Conservation (phyloP, 2,888 invertebrate species). For the Nemotelus nigrinus region DNA sequence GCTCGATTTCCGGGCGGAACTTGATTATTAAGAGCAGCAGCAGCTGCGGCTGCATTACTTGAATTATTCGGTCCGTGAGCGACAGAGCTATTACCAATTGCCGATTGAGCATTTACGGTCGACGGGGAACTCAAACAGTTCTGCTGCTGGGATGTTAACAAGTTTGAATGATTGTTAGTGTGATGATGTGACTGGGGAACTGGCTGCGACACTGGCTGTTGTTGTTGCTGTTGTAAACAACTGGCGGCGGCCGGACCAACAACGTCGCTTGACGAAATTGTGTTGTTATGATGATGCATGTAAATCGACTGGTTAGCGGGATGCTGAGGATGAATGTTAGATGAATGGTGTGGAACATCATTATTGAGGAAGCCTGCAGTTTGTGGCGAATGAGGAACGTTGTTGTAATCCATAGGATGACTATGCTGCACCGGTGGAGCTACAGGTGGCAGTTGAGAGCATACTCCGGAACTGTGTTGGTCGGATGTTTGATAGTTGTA, state of each 20-base stretch:
- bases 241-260: slow-evolving; percentile 54
- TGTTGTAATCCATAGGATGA: slow-evolving; percentile 36
- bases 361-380: slow-evolving; percentile 47
- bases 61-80: slow-evolving; percentile 58
- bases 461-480: slow-evolving; percentile 43
- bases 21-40: slow-evolving; percentile 82
- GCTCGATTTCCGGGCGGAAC: slow-evolving; percentile 90
- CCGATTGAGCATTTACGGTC: slow-evolving; percentile 46
- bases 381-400: slow-evolving; percentile 27
- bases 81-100: slow-evolving; percentile 54
- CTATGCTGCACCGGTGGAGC: slow-evolving; percentile 24
- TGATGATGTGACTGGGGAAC: slow-evolving; percentile 26
- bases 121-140: slow-evolving; percentile 51
- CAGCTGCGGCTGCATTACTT: slow-evolving; percentile 53
- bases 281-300: slow-evolving; percentile 65
- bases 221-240: slow-evolving; percentile 57
- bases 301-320: slow-evolving; percentile 60
- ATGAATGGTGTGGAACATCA: slow-evolving; percentile 54
- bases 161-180: slow-evolving; percentile 50
- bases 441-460: slow-evolving; percentile 46
- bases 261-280: slow-evolving; percentile 51
- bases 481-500: slow-evolving; percentile 51
- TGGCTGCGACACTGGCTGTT: slow-evolving; percentile 41
- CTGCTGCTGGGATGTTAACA: slow-evolving; percentile 48
- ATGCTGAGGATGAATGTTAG: slow-evolving; percentile 47